Evolutionary conservation across 2,888 invertebrate species (phyloP).

Genomic region (Dicyrtomina minuta): DNA sequence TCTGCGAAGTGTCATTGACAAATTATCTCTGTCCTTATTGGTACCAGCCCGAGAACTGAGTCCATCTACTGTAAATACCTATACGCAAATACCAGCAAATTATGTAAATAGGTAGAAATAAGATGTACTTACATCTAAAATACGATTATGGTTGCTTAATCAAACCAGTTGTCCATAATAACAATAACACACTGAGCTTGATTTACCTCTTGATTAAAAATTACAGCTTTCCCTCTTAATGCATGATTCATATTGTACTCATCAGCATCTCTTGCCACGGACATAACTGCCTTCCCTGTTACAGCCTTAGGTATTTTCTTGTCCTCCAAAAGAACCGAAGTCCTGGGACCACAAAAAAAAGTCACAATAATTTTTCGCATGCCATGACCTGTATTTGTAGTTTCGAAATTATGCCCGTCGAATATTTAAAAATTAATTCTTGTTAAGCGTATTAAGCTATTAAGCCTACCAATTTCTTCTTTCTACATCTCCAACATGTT

Average conservation of each 20-base stretch:
- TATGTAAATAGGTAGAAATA: constrained; percentile 24
- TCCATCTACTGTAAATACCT: constrained; percentile 53
- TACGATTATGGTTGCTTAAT: neutral
- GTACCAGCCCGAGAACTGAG: constrained; percentile 47
- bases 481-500: too few relatives aligned
- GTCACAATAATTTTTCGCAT: too few relatives aligned
- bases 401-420: too few relatives aligned
- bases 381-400: too few relatives aligned
- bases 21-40: constrained; percentile 44
- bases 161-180: neutral
- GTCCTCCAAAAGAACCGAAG: neutral
- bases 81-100: too few relatives aligned
- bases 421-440: too few relatives aligned
- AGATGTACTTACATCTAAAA: neutral
- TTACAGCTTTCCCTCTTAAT: constrained; percentile 47
- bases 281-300: constrained; percentile 34
- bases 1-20: constrained; percentile 34
- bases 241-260: constrained; percentile 52
- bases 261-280: constrained; percentile 47
- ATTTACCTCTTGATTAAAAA: constrained; percentile 51
- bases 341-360: too few relatives aligned
- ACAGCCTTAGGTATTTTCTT: neutral
- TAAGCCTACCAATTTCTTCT: too few relatives aligned
- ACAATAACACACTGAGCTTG: neutral
- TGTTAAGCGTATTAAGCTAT: too few relatives aligned